Evolutionary conservation across 2,888 invertebrate species (phyloP), one percentile per base, ranked within the genome.

Genomic region (Leptopilina syphax): DNA sequence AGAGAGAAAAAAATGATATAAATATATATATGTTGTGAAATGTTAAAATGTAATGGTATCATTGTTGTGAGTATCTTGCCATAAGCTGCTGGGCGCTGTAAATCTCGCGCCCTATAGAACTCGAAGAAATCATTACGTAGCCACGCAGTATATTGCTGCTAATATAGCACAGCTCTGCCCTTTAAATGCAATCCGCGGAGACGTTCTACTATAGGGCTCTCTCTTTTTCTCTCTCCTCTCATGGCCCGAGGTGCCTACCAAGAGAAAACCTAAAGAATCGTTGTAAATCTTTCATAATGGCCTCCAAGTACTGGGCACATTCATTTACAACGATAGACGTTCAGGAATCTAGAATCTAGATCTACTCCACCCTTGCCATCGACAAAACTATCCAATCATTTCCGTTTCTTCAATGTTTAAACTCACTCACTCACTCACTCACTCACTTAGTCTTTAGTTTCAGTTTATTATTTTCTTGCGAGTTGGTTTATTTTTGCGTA

Each of bases 111-210:
- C 78, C 83, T 83, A 80, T 84, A 86, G 77, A 84, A 85, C 83
- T 83, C 84, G 86, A 87, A 88, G 87, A 87, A 88, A 88, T 88
- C 87, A 88, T 88, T 88, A 87, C 84, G 82, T 80, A 77, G 73
- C 57, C 77, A 47, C 81, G 85, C 84, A 84, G 85, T 87, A 87
- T 87, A 85, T 88, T 80, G 84, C 81, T 78, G 85, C 79, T 86
- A 86, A 85, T 87, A 84, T 86, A 85, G 84, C 84, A 83, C 85
- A 47, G 50, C 24, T 7, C 54, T 70, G 54, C 54, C 54, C 85
- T 85, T 86, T 83, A 82, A 83, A 87, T 81, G 80, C 80, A 79
- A 66, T 65, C 73, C 54, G 57, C 80, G 34, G 34, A 50, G 76
- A 79, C 76, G 78, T 78, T 27, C 66, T 60, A 70, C 60, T 50